These are phyloP conservation scores for Cryptosula pallasiana DNA, from an alignment of 2,888 invertebrate species.

Conservation along the genomic window DNA sequence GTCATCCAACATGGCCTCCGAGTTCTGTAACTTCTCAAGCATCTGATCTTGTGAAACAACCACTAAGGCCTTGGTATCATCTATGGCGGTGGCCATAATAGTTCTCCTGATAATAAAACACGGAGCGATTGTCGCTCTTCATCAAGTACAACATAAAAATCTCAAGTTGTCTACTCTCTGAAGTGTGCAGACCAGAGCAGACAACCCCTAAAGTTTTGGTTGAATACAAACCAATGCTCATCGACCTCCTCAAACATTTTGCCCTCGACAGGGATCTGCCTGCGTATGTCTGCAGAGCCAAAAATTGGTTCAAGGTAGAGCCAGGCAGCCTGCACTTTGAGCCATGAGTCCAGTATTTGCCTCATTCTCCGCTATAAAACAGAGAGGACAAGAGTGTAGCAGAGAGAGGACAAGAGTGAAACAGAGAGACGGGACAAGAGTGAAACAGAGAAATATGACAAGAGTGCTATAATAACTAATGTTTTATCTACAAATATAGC, in stretches of 20 bases:
- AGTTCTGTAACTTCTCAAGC: constrained; percentile 49
- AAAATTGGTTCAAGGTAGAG: constrained; percentile 53
- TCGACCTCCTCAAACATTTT: constrained; percentile 52
- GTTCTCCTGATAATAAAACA: no score
- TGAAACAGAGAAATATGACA: no score
- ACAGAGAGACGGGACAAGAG: no score
- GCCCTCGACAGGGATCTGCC: constrained; percentile 52
- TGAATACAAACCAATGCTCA: constrained; percentile 40
- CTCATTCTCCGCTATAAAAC: constrained; percentile 46
- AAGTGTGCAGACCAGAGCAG: no score
- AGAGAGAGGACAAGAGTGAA: no score
- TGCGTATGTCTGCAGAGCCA: constrained; percentile 50
- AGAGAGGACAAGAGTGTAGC: no score
- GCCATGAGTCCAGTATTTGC: constrained; percentile 49
- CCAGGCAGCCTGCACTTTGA: constrained; percentile 52
- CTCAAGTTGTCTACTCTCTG: no score
- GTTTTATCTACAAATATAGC: no score
- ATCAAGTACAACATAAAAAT: no score
- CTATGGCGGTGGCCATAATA: constrained; percentile 47
- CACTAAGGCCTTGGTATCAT: constrained; percentile 45
- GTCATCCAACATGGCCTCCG: constrained; percentile 51
- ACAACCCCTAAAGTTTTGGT: no score
- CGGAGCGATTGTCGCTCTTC: no score
- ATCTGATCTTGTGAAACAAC: constrained; percentile 50
- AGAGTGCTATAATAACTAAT: no score